Percentiles rank a stretch among this genome's conserved stretches.
Evolutionary conservation across 2,113 vertebrate genomes (phyloP).

Genomic region (Petrocephalus microphthalmus): DNA sequence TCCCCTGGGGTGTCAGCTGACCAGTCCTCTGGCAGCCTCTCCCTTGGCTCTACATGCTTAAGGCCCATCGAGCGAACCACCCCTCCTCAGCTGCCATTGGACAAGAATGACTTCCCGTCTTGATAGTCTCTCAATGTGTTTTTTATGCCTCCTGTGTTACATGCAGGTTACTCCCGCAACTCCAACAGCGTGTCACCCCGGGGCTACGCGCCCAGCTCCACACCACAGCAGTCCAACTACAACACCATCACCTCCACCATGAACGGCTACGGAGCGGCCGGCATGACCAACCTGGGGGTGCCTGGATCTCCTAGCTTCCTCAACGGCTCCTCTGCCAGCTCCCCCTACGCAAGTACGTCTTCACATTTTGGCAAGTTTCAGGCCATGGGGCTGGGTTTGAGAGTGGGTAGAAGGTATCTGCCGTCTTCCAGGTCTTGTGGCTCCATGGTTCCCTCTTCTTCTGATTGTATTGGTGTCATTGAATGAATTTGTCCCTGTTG

Average conservation of each 20-base stretch:
- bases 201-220: constrained; percentile 82
- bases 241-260: constrained; percentile 75
- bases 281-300: constrained; percentile 82
- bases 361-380: not conserved
- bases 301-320: constrained; percentile 91
- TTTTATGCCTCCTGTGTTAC: constrained; percentile 7
- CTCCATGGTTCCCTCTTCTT: not conserved
- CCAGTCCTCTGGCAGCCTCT: not conserved
- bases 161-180: constrained; percentile 79
- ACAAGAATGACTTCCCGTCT: not conserved
- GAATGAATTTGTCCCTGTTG: not conserved
- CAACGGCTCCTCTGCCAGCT: constrained; percentile 85
- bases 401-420: not conserved
- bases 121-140: not conserved
- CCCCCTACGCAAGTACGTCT: constrained; percentile 91
- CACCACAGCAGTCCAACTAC: constrained; percentile 84
- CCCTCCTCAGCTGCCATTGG: not conserved
- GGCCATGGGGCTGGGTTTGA: not conserved
- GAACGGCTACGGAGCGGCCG: constrained; percentile 71
- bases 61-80: not conserved
- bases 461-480: not conserved
- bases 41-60: not conserved
- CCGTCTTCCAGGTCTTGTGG: not conserved
- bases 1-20: not conserved
- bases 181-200: constrained; percentile 78